A percentile compares a stretch with the other conserved stretches of the same genome.
phyloP scores from a whole-genome alignment of 1,140 invertebrate genomes.

The Microplitis demolitor region DNA sequence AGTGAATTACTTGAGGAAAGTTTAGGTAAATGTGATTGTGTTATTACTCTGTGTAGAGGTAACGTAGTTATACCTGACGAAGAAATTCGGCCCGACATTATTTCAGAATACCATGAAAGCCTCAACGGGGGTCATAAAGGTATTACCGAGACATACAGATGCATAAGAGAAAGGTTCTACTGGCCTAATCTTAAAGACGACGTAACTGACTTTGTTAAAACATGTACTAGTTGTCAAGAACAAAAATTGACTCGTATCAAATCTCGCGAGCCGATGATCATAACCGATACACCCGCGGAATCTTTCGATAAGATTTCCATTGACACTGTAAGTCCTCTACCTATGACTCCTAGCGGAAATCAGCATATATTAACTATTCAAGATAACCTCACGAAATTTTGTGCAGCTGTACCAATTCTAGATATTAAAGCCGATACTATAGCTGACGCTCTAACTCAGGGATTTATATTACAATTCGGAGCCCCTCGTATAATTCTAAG shows the following conservation, averaged over 20 bases:
- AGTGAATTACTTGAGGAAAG: too few species aligned
- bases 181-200: conserved; percentile 10
- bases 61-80: too few species aligned
- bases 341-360: not conserved
- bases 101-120: not conserved
- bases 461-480: conserved; percentile 27
- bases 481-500: conserved; percentile 39
- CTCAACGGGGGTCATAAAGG: not conserved
- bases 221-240: not conserved
- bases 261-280: not conserved
- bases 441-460: conserved; percentile 27
- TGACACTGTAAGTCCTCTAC: not conserved
- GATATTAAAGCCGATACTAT: conserved; percentile 32
- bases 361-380: conserved; percentile 32
- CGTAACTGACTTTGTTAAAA: not conserved
- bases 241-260: conserved; percentile 7
- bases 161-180: not conserved
- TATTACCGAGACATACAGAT: not conserved
- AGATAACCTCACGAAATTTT: conserved; percentile 43
- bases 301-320: conserved; percentile 20
- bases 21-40: too few species aligned
- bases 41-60: too few species aligned
- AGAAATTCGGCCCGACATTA: not conserved
- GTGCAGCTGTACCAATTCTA: conserved; percentile 24
- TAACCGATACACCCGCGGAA: conserved; percentile 29